These are phyloP conservation scores for Eudyptes chrysolophus DNA, from an alignment of 2,113 vertebrate genomes.

Conservation along the genomic window DNA sequence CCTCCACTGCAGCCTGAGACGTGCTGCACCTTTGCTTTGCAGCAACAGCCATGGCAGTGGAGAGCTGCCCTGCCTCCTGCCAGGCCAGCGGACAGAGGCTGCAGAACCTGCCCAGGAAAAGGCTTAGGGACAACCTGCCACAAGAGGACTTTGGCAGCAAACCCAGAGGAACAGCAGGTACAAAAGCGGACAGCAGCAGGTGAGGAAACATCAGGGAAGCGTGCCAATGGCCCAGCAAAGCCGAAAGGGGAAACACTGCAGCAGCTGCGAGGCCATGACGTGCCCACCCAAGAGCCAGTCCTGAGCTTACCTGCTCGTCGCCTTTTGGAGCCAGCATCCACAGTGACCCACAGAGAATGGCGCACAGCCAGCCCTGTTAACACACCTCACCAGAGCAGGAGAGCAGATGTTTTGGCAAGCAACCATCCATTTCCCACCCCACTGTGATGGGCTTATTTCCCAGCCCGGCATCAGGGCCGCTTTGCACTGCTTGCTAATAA, in stretches of 20 bases:
- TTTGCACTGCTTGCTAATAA: neutral
- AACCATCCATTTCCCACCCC: fast-evolving
- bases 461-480: neutral
- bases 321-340: neutral
- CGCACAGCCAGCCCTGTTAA: neutral
- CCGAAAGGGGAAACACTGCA: neutral
- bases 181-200: neutral
- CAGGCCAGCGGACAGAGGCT: neutral
- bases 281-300: neutral
- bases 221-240: neutral
- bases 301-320: neutral
- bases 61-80: neutral
- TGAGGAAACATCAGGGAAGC: neutral
- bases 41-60: fast-evolving
- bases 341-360: fast-evolving
- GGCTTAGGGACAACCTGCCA: neutral
- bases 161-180: neutral
- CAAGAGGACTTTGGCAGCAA: neutral
- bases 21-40: neutral
- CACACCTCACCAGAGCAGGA: neutral
- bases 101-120: neutral
- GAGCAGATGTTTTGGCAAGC: neutral
- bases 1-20: neutral
- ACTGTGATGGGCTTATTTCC: neutral
- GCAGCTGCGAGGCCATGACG: neutral